Evolutionary conservation across 2,888 invertebrate genomes (phyloP), one percentile per base, ranked within the genome.

Genomic region (Pterostichus niger): DNA sequence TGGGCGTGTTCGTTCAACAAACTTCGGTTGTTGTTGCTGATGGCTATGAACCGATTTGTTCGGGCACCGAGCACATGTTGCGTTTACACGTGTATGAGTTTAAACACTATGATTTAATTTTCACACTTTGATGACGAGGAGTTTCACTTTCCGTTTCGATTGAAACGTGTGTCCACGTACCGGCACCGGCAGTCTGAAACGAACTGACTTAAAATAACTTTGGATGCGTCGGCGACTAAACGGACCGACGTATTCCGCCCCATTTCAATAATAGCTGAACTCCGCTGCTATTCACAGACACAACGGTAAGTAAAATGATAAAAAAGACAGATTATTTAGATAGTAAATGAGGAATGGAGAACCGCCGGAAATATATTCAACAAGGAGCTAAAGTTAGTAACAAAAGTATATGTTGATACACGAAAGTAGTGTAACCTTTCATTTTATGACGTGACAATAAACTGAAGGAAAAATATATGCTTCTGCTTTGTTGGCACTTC

Each of bases 251-350:
- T 52, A 59, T 15, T 15, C 64, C 80, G 81, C 81, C 81, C 81
- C 81, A 81, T 81, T 81, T 81, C 81, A 81, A 81, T 81, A 81
- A 81, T 81, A 81, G 81, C 80, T 68, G 24, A 68, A 68, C 80
- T 81, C 54, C 49, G 77, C 11, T 79, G 80, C 80, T 80, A 24
- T 24, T 81, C 81, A 17, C 17, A 54, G 54, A 81, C 81, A 73
- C 13, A 54, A 77, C 56, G 13, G 33, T 35, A 68, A 68, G 49
- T 15, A 71, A 71, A 71, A 71, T 81, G 54, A 73, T 71, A 54
- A 71, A 81, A 71, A 81, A 56, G 15, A 40, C 40, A 33, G 71
- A 81, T 54, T 81, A 81, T 81, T 81, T 81, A 56, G 81, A 71
- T 73, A 81, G 71, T 81, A 81, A 81, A 81, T 81, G 81, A 73